A percentile compares a stretch with the other conserved stretches of the same genome.
Conservation (phyloP, 2,797 vertebrate genomes). For the Silurus lanzhouensis region DNA sequence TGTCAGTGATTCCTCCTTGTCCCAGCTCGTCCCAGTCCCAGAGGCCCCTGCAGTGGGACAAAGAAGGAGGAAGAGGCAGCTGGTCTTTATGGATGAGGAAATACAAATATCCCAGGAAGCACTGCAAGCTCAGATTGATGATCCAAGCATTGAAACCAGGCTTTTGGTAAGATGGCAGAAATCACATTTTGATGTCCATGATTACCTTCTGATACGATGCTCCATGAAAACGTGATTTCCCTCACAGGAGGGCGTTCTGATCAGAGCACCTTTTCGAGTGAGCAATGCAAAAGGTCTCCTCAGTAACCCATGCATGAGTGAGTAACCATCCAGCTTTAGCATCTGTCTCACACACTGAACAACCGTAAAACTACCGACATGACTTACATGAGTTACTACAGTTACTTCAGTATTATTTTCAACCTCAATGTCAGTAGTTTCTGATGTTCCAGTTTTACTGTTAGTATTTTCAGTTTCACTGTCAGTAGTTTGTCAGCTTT, state of each 20-base stretch:
- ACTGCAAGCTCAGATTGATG: slow-evolving; percentile 58
- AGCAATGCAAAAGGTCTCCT: slow-evolving; percentile 61
- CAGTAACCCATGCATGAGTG: slow-evolving; percentile 65
- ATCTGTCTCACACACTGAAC: neutral
- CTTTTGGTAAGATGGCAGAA: slow-evolving; percentile 23
- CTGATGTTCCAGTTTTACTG: too few relatives aligned
- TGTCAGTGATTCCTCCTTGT: neutral
- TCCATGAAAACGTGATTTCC: neutral
- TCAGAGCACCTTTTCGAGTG: slow-evolving; percentile 33
- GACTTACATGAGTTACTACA: neutral
- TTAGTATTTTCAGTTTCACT: neutral
- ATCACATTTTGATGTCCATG: neutral
- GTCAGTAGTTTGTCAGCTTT: neutral
- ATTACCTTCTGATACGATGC: neutral
- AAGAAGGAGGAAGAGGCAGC: slow-evolving; percentile 67
- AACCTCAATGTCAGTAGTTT: neutral
- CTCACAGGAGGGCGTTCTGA: slow-evolving; percentile 21
- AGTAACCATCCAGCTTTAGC: slow-evolving; percentile 49
- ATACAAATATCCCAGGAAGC: slow-evolving; percentile 67
- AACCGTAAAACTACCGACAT: neutral
- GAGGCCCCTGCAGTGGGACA: slow-evolving; percentile 22
- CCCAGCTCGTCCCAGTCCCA: slow-evolving; percentile 39
- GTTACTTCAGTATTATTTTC: neutral
- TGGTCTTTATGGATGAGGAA: slow-evolving; percentile 70
- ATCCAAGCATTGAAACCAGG: slow-evolving; percentile 60